Base-by-base conservation (phyloP, 2,888 invertebrate species). In the Hoplodrina ambigua region DNA sequence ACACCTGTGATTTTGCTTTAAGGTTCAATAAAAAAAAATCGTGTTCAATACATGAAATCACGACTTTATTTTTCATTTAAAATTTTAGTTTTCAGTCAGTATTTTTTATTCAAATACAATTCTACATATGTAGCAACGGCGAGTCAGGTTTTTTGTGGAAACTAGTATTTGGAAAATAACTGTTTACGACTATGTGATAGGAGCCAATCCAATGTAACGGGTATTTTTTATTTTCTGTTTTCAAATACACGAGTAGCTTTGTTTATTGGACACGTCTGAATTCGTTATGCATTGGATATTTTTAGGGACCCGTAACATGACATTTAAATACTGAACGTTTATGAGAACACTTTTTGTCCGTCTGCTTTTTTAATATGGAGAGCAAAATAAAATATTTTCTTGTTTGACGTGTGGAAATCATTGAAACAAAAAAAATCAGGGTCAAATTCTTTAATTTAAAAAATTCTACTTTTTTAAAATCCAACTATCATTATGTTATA, bases 191-290 rank as follows among this genome's bases (percentile, higher is more conserved):
- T 33, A 15, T 17, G 25, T 25, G 15, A 75, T 25, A 33, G 41
- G 8, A 69, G 44, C 69, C 76, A 72, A 75, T 72, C 41, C 58
- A 17, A 54, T 19, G 49, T 59, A 41, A 54, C 49, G 11, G 13
- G 1, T 25, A 17, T n/a, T 68, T 56, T 68, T 75, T 75, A 57
- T 58, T 57, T 54, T 58, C 20, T 52, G 57, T 30, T 54, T 33
- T 15, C 57, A 59, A 49, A 33, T 68, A 49, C n/a, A n/a, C n/a
- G n/a, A n/a, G n/a, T 11, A n/a, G 6, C n/a, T 17, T 37, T 68
- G 57, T 75, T 75, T 72, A 68, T 67, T 52, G 10, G 2, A 25
- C 4, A 44, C 19, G 46, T 17, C 33, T 41, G 63, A 55, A 49
- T 72, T 58, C n/a, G 15, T 25, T 68, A 74, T 67, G 56, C 56